These are phyloP conservation scores for Loxodonta africana DNA, from an alignment of 2,113 vertebrate species.

Conservation along the genomic window DNA sequence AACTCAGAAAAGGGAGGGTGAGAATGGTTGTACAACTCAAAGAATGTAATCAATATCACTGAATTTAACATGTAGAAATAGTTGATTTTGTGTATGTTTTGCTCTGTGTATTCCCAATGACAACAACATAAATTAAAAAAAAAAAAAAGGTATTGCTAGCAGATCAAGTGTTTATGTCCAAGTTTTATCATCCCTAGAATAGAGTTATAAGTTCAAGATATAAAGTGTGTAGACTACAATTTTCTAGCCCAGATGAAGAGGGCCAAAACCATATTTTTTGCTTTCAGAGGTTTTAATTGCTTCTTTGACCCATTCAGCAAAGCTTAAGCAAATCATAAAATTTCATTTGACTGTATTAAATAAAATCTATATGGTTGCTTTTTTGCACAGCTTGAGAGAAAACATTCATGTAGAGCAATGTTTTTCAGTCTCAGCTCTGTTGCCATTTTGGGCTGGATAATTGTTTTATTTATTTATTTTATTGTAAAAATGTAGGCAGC, in stretches of 20 bases:
- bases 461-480: not conserved
- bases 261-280: not conserved
- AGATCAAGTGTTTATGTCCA: not conserved
- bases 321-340: slow-evolving; percentile 31
- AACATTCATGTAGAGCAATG: slow-evolving; percentile 37
- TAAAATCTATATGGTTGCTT: not conserved
- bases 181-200: not conserved
- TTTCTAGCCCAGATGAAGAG: slow-evolving; percentile 45
- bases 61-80: too few species aligned
- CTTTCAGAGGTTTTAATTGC: slow-evolving; percentile 36
- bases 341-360: slow-evolving; percentile 36
- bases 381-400: not conserved
- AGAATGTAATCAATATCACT: too few species aligned
- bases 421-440: not conserved
- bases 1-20: too few species aligned
- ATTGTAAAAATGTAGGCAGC: not conserved
- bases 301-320: slow-evolving; percentile 41
- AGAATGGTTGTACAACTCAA: too few species aligned
- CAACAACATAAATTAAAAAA: not conserved
- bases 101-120: too few species aligned
- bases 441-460: not conserved
- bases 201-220: not conserved
- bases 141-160: not conserved
- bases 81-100: too few species aligned
- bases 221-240: not conserved